phyloP scores from a whole-genome alignment of 2,888 invertebrate genomes.

The Pachydiplax longipennis region DNA sequence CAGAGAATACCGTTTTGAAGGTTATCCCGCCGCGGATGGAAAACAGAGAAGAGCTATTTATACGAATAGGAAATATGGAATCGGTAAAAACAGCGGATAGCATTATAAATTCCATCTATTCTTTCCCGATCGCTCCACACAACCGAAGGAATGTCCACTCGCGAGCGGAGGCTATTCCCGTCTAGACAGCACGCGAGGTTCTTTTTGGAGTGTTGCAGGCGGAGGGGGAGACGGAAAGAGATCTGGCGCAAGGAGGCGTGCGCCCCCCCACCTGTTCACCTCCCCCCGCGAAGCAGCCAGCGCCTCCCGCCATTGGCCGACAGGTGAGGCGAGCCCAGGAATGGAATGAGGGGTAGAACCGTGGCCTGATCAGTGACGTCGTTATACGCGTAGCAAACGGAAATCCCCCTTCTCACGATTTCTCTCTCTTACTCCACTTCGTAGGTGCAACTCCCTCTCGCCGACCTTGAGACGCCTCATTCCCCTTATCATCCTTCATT shows the following conservation, averaged over 20 bases:
- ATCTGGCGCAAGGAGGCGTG: background rate
- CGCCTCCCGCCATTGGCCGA: background rate
- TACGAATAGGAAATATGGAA: no score
- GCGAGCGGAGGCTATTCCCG: background rate
- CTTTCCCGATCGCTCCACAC: background rate
- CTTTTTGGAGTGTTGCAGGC: background rate
- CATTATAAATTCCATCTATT: background rate
- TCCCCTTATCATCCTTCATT: background rate
- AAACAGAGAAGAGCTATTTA: no score
- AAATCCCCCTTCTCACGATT: background rate
- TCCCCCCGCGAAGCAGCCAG: background rate
- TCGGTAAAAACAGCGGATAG: background rate
- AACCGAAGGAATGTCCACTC: background rate
- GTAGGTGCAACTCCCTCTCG: background rate
- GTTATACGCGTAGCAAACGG: background rate
- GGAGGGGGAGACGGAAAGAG: background rate
- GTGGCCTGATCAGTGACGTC: slow-evolving; percentile 38
- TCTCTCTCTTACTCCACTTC: background rate
- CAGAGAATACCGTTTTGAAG: no score
- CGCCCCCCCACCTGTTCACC: background rate
- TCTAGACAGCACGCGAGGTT: background rate
- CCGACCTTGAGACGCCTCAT: background rate
- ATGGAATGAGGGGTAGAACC: background rate
- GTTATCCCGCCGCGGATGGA: no score
- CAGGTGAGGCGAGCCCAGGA: slow-evolving; percentile 34